Base-by-base conservation (phyloP, 2,888 invertebrate genomes). In the Epistrophe grossulariae region DNA sequence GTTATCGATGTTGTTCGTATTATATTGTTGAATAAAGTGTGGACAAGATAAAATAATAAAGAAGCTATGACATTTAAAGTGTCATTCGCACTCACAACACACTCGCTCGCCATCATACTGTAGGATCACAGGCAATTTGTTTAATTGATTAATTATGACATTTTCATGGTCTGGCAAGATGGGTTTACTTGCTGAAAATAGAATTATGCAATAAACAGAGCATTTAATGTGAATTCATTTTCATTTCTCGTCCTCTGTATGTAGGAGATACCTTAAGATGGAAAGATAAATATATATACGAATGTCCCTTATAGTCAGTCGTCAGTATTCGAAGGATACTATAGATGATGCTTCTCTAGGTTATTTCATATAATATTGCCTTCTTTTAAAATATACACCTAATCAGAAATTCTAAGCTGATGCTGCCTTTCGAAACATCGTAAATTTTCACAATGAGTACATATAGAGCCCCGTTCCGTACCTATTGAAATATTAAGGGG, bases 141-240 rank as follows among this genome's bases (percentile, higher is more conserved):
- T 68, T 79, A 83, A 82, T 87, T 87, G 79, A 87, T 85, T 78
- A 85, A 85, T 85, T 85, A 78, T 68, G 80, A 79, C 59, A 73
- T 81, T 72, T 81, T 45, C 59, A 43, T 80, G 38, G 62, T 48
- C 35, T 24, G 11, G 24, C 8, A 1, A 10, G 40, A 40, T 19
- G 19, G 15, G 64, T 55, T 15, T n/a, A 60, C 38, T 72, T 35
- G 35, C 35, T 35, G 9, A 40, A 31, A 73, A 72, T 80, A 55
- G 59, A 77, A 84, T 24, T 80, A 80, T 80, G 84, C 72, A 55
- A 80, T 77, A 59, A 71, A 72, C 40, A 72, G 66, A 80, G 45
- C 31, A 48, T 71, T 71, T 71, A 84, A 84, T 84, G 76, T 79
- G 28, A 48, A 48, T 17, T 31, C 28, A 35, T 45, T 60, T 55